Evolutionary conservation across 2,113 vertebrate species (phyloP), one percentile per base, ranked within the genome.

Genomic region (Telmatochromis sp.): DNA sequence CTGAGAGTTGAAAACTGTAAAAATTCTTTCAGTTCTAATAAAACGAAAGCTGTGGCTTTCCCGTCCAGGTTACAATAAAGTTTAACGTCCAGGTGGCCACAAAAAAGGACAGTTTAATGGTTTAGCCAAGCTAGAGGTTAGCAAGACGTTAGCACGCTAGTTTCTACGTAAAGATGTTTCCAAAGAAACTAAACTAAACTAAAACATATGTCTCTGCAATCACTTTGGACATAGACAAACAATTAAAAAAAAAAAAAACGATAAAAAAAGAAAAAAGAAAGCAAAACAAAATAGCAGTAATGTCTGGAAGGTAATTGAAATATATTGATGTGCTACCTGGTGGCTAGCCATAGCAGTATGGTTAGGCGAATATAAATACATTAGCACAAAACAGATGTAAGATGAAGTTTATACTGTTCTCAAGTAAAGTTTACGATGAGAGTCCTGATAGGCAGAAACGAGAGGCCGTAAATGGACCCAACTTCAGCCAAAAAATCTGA

Each of bases 241-340:
- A 68, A 37, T 37, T 0, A 0, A 21, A 21, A 57, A n/a, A n/a
- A 26, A 58, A 33, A 60, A 33, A 63, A 63, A 35, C 0, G 2
- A 6, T 58, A n/a, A 60, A 60, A 60, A 60, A 60, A 58, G 7
- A 58, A 63, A 35, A 65, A 65, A 65, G 33, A 40, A 73, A 23
- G 13, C 21, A 26, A 73, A 45, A 26, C 37, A 17, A 26, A 45
- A 45, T 45, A 45, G 13, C 68, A 45, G 21, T 26, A 26, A 73
- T 26, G 37, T 45, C 21, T 45, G 4, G 21, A 45, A 14, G 68
- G 40, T 45, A 73, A 26, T 6, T 45, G 65, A 42, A 13, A 70
- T 70, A 17, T 26, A 26, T 10, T 47, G 14, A 73, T 45, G 40
- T 45, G 40, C 21, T 73, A 73, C 68, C 40, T 73, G 40, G 40